These are phyloP conservation scores for Ficedula albicollis DNA, from an alignment of 2,797 vertebrate genomes.

Conservation along the genomic window DNA sequence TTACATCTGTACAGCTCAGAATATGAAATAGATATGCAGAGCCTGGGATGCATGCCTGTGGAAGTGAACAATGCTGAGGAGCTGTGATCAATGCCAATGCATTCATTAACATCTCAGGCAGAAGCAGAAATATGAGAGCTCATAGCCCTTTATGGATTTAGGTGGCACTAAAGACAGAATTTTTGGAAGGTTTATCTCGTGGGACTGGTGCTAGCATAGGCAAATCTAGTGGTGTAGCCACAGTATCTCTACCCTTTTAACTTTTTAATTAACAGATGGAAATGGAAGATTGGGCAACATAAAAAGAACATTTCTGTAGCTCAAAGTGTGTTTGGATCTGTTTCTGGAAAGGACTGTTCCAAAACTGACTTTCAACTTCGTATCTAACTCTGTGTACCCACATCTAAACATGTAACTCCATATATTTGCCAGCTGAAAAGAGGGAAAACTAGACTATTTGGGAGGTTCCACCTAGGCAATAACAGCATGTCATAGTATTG, in stretches of 20 bases:
- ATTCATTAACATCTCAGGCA: neutral
- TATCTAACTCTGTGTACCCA: neutral
- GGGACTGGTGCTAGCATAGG: neutral
- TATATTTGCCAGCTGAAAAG: neutral
- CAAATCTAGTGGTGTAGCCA: neutral
- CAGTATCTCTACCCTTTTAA: neutral
- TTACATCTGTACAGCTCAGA: neutral
- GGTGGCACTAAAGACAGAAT: neutral
- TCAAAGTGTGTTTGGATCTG: neutral
- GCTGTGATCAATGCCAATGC: neutral
- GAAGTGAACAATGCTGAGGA: neutral
- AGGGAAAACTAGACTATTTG: neutral
- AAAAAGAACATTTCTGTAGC: neutral
- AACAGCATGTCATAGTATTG: neutral
- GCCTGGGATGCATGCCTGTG: neutral
- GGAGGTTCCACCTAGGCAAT: neutral
- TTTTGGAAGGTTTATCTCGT: neutral
- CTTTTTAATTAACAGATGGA: neutral
- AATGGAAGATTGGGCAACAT: neutral
- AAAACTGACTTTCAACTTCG: neutral
- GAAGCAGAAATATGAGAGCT: neutral
- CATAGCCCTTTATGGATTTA: neutral
- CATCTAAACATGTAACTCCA: neutral
- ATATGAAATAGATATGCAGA: neutral
- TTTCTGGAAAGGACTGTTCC: neutral